These are phyloP conservation scores for Ctenomys sociabilis DNA, from an alignment of 2,113 vertebrate species.

Conservation along the genomic window DNA sequence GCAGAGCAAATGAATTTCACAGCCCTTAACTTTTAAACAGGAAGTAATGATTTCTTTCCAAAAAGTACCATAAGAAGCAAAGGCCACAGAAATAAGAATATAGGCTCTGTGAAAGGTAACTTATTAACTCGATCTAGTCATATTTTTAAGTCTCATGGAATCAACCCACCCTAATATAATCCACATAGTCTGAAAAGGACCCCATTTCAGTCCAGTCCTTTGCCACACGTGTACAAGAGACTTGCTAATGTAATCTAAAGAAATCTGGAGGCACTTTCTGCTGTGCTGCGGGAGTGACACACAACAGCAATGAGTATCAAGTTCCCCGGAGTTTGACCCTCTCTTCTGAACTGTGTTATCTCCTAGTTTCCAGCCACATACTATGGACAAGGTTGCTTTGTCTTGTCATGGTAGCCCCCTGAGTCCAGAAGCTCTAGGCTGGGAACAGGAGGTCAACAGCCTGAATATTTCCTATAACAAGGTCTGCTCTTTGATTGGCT, in stretches of 20 bases:
- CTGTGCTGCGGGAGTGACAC: background rate
- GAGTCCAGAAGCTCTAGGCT: background rate
- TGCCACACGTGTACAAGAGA: background rate
- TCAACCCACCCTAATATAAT: background rate
- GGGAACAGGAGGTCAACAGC: background rate
- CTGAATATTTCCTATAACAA: background rate
- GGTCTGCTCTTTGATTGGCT: background rate
- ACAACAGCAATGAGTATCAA: background rate
- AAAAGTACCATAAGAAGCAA: background rate
- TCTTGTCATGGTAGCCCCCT: background rate
- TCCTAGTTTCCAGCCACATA: background rate
- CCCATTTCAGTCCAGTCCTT: background rate
- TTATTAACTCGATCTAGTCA: background rate
- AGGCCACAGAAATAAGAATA: background rate
- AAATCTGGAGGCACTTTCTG: background rate
- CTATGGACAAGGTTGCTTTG: background rate
- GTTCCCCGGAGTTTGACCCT: background rate
- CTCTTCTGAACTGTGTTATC: background rate
- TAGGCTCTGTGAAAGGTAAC: background rate
- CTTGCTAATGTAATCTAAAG: background rate
- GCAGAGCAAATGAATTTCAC: background rate
- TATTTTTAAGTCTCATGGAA: background rate
- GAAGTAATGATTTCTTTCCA: constrained; percentile 19
- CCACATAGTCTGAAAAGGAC: background rate
- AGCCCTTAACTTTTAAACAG: constrained; percentile 22